Evolutionary conservation across 2,797 vertebrate species (phyloP).

Genomic region (Dipus sagitta): DNA sequence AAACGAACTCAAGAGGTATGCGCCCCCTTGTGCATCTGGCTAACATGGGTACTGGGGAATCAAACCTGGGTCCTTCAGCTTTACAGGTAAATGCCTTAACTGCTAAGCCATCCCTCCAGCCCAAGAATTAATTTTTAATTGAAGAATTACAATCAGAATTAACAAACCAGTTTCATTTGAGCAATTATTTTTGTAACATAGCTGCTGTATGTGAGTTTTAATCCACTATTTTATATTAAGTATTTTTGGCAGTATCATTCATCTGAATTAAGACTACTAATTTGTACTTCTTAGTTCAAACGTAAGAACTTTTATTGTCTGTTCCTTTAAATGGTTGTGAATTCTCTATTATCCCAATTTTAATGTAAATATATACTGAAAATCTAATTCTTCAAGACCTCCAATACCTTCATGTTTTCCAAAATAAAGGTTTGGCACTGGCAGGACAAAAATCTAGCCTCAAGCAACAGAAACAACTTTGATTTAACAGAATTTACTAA

Average conservation of each 20-base stretch:
- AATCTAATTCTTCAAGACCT: conserved; percentile 34
- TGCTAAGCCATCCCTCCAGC: too few species aligned
- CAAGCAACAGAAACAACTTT: conserved; percentile 43
- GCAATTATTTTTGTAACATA: conserved; percentile 26
- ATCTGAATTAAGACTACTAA: neutral
- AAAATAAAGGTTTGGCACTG: neutral
- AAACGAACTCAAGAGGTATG: too few species aligned
- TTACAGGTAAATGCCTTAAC: too few species aligned
- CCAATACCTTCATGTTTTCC: neutral
- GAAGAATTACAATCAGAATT: neutral
- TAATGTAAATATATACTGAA: neutral
- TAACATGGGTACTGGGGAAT: too few species aligned
- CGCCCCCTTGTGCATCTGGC: too few species aligned
- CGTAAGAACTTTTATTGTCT: neutral
- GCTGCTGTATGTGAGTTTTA: neutral
- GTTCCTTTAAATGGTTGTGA: neutral
- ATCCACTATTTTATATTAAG: neutral
- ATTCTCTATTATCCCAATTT: neutral
- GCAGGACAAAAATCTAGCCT: neutral
- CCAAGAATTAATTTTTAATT: conserved; percentile 31
- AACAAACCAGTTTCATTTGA: neutral
- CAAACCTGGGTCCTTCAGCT: too few species aligned
- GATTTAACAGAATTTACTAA: conserved; percentile 18
- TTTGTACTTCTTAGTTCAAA: neutral
- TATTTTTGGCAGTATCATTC: conserved; percentile 23